These are phyloP conservation scores for Sepiola atlantica DNA, from an alignment of 2,888 invertebrate genomes.

Conservation along the genomic window DNA sequence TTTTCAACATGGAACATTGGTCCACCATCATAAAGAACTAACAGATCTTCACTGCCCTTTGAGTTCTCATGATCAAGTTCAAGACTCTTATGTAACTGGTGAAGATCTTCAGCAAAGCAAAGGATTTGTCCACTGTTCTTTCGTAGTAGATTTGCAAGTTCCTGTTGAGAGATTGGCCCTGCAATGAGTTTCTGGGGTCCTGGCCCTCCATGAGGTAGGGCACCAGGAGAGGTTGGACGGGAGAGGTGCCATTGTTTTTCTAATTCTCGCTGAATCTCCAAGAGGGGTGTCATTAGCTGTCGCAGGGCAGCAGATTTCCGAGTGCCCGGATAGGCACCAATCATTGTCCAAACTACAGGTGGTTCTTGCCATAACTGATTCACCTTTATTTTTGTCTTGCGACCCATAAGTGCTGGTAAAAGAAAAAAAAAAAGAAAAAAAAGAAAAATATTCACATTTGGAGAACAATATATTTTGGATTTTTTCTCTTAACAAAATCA, in stretches of 20 bases:
- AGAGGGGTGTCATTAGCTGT: slow-evolving; percentile 54
- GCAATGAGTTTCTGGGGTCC: slow-evolving; percentile 48
- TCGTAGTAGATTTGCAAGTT: slow-evolving; percentile 50
- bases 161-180: slow-evolving; percentile 47
- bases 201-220: background rate
- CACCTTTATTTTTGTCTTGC: slow-evolving; percentile 54
- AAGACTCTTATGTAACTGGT: slow-evolving; percentile 50
- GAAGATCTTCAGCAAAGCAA: slow-evolving; percentile 52
- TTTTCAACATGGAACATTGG: slow-evolving; percentile 52
- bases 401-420: slow-evolving; percentile 55
- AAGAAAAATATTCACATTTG: background rate
- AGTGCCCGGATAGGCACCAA: slow-evolving; percentile 54
- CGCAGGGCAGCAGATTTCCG: slow-evolving; percentile 55
- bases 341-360: slow-evolving; percentile 55
- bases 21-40: slow-evolving; percentile 53
- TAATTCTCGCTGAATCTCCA: slow-evolving; percentile 52
- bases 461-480: background rate
- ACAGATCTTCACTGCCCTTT: background rate
- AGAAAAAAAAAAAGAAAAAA: background rate
- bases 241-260: slow-evolving; percentile 50
- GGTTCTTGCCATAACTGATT: slow-evolving; percentile 56
- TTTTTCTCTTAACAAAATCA: background rate
- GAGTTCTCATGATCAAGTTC: background rate
- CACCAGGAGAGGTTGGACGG: slow-evolving; percentile 43
- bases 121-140: slow-evolving; percentile 53